Percentiles rank a stretch among this genome's conserved stretches.
Evolutionary conservation across 2,113 vertebrate genomes (phyloP).

Genomic region (Phyllostomus discolor): DNA sequence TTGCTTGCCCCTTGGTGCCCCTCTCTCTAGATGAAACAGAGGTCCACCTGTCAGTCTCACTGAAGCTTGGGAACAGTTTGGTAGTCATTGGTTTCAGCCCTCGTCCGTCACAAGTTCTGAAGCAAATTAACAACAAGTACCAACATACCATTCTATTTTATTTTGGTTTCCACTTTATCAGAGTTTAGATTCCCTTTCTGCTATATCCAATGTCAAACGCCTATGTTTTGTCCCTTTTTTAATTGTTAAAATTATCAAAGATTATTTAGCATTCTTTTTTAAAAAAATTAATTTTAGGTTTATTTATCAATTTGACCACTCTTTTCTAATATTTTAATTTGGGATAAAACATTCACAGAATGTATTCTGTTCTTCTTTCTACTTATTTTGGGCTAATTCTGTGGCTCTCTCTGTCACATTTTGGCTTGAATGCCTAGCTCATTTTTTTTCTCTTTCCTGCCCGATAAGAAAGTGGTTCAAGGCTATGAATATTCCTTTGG

Average conservation of each 20-base stretch:
- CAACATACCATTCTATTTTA: not conserved
- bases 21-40: no score
- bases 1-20: no score
- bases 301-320: not conserved
- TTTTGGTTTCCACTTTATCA: not conserved
- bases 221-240: not conserved
- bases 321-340: not conserved
- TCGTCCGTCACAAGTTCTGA: no score
- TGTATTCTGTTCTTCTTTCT: not conserved
- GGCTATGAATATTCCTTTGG: slow-evolving; percentile 26
- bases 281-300: not conserved
- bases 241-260: not conserved
- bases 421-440: not conserved
- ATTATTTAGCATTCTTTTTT: not conserved
- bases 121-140: no score
- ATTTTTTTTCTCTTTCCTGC: not conserved
- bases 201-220: not conserved
- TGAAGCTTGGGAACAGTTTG: no score
- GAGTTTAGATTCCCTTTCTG: not conserved
- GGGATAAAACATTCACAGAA: not conserved
- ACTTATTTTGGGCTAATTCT: not conserved
- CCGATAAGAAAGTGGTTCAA: slow-evolving; percentile 2
- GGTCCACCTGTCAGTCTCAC: no score
- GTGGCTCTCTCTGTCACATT: not conserved
- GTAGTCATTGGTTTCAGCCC: no score